Evolutionary conservation across 2,888 invertebrate genomes (phyloP).

Genomic region (Strigamia maritima): DNA sequence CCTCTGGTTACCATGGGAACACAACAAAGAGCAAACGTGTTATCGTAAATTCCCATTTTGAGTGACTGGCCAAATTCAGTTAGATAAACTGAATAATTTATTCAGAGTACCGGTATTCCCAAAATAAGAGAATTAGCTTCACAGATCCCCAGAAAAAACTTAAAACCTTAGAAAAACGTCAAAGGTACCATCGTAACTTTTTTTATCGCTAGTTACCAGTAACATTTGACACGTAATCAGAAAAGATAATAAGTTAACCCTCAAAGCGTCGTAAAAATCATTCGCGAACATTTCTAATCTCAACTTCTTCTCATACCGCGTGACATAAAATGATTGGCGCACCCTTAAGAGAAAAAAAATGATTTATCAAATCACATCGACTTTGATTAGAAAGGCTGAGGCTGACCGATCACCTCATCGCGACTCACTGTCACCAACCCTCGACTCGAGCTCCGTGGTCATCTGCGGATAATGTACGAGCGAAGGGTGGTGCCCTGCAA

Average conservation of each 20-base stretch:
- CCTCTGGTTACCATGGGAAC: no score
- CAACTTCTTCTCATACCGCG: background rate
- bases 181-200: background rate
- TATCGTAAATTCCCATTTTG: no score
- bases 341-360: slow-evolving; percentile 15
- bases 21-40: no score
- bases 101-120: no score
- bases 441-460: slow-evolving; percentile 4
- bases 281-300: background rate
- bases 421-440: slow-evolving; percentile 24
- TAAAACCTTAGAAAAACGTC: no score
- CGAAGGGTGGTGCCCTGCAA: background rate
- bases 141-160: no score
- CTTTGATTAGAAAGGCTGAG: slow-evolving; percentile 29
- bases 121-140: no score
- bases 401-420: slow-evolving; percentile 20
- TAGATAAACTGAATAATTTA: no score
- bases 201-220: background rate
- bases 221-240: background rate
- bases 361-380: slow-evolving; percentile 27
- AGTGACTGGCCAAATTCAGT: no score
- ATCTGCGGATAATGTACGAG: slow-evolving; percentile 6
- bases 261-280: background rate
- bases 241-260: background rate
- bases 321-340: slow-evolving; percentile 4